Percentiles rank a stretch among this genome's conserved stretches.
Evolutionary conservation across 2,888 invertebrate species (phyloP).

Genomic region (Drosophila niveifrons): DNA sequence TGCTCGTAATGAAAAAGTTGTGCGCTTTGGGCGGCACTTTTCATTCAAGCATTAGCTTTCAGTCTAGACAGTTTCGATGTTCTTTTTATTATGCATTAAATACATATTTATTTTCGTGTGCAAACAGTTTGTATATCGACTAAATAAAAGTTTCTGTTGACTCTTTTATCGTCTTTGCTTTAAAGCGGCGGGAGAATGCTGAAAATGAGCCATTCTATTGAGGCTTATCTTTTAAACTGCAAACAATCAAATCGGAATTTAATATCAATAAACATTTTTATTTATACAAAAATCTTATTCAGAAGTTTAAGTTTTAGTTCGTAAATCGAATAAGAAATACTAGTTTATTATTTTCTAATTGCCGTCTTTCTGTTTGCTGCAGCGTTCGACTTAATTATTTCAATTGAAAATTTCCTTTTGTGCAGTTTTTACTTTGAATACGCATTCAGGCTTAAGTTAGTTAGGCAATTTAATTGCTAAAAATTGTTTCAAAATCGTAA

Average conservation of each 20-base stretch:
- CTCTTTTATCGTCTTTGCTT: constrained; percentile 5
- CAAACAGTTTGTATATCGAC: constrained; percentile 32
- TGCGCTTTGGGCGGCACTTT: constrained; percentile 37
- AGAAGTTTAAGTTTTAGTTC: not conserved
- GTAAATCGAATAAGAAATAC: not conserved
- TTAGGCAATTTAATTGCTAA: constrained; percentile 31
- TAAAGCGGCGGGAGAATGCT: too few relatives aligned
- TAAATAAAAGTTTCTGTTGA: constrained; percentile 33
- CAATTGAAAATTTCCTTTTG: not conserved
- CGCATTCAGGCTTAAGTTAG: not conserved
- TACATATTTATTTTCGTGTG: not conserved
- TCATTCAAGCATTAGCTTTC: constrained; percentile 40
- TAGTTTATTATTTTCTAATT: not conserved
- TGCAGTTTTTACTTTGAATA: not conserved
- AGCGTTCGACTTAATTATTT: not conserved
- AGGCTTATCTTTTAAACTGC: not conserved
- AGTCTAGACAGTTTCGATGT: constrained; percentile 63
- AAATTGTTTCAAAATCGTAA: constrained; percentile 47
- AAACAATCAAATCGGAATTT: not conserved
- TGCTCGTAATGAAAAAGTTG: constrained; percentile 33
- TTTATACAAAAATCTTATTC: not conserved
- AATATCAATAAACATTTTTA: not conserved
- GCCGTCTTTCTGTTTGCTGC: not conserved
- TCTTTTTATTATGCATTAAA: not conserved
- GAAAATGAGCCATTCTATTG: not conserved